phyloP scores from a whole-genome alignment of 2,888 invertebrate species.

The Pristionchus exspectatus region DNA sequence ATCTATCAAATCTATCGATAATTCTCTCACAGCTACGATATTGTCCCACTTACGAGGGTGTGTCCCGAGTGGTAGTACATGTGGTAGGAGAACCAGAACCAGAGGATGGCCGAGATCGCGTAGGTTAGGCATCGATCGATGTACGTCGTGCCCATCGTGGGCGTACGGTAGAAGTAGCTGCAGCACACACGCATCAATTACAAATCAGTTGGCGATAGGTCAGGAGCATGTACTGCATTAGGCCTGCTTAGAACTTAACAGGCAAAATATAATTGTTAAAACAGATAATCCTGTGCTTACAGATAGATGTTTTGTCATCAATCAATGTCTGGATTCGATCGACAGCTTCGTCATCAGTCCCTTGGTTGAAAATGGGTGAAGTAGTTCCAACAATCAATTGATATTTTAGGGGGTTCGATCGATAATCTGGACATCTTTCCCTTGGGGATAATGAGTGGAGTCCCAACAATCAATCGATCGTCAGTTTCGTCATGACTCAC shows the following conservation, averaged over 20 bases:
- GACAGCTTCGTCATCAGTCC: too few species aligned
- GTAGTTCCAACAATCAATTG: too few species aligned
- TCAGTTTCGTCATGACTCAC: slow-evolving; percentile 57
- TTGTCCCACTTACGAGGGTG: slow-evolving; percentile 64
- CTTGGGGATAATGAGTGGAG: too few species aligned
- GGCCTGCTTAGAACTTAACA: too few species aligned
- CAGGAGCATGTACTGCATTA: neutral
- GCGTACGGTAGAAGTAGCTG: slow-evolving; percentile 74
- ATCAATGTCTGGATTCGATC: too few species aligned
- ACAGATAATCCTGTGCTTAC: too few species aligned
- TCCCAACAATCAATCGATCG: neutral
- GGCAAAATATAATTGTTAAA: too few species aligned
- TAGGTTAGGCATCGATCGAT: slow-evolving; percentile 71
- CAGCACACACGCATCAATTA: slow-evolving; percentile 34
- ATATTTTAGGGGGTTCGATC: too few species aligned
- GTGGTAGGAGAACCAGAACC: slow-evolving; percentile 76
- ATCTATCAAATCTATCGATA: neutral
- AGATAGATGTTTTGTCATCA: too few species aligned
- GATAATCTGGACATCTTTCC: too few species aligned
- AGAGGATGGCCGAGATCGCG: slow-evolving; percentile 70
- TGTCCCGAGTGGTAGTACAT: slow-evolving; percentile 76
- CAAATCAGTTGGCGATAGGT: neutral
- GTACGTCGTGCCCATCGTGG: slow-evolving; percentile 72
- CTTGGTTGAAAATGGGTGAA: too few species aligned
- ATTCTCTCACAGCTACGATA: neutral